These are phyloP conservation scores for Drosophila neoperkinsi DNA, from an alignment of 2,888 invertebrate genomes.

Conservation along the genomic window DNA sequence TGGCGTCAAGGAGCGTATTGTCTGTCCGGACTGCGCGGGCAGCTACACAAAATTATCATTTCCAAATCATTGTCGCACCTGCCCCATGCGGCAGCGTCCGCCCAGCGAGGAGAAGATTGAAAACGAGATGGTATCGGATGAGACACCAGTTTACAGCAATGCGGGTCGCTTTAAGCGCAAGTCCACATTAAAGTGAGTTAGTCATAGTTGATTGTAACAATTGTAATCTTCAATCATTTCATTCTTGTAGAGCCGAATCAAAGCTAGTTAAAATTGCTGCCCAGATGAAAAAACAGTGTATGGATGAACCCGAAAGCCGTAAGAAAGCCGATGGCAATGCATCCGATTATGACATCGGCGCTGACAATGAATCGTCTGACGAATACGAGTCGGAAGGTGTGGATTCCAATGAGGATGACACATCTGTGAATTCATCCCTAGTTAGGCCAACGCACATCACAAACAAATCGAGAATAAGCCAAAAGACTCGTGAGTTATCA, in stretches of 20 bases:
- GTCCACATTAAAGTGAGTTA: constrained; percentile 79
- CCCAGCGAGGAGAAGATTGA: background rate
- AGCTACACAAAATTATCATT: constrained; percentile 59
- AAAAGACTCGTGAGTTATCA: constrained; percentile 23
- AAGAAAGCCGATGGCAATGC: constrained; percentile 60
- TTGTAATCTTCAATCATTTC: background rate
- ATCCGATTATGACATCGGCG: constrained; percentile 71
- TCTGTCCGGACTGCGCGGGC: constrained; percentile 73
- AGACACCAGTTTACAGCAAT: constrained; percentile 63
- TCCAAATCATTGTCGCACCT: constrained; percentile 64
- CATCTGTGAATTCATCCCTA: background rate
- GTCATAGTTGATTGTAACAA: background rate
- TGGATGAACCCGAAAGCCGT: background rate
- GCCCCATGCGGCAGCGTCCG: constrained; percentile 33
- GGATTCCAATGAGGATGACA: constrained; percentile 57
- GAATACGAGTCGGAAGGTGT: constrained; percentile 66
- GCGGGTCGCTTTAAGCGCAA: constrained; percentile 80
- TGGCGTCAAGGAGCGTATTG: constrained; percentile 60
- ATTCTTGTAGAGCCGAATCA: constrained; percentile 76
- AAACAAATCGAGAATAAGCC: constrained; percentile 3
- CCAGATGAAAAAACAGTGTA: constrained; percentile 29
- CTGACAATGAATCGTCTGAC: constrained; percentile 63
- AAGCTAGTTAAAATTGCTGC: constrained; percentile 74
- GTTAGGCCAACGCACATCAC: background rate
- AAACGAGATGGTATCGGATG: background rate